A percentile compares a stretch with the other conserved stretches of the same genome.
phyloP scores from a whole-genome alignment of 2,888 invertebrate species.

The Chymomyza amoena region DNA sequence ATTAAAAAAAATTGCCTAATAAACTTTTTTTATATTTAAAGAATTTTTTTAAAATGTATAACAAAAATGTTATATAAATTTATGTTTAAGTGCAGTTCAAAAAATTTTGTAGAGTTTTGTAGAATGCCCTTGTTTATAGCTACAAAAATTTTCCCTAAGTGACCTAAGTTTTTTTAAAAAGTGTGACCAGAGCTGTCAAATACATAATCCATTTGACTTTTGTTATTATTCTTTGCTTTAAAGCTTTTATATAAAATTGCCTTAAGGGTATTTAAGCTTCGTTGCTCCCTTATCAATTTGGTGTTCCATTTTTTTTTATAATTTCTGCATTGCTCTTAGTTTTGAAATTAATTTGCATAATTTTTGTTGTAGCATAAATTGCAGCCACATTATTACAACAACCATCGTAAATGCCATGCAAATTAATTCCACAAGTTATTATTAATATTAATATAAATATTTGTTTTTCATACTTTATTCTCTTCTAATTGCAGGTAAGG shows the following conservation, averaged over 20 bases:
- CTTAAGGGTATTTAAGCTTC: background rate
- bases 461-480: background rate
- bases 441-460: background rate
- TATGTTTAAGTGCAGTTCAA: no score
- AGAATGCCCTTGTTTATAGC: no score
- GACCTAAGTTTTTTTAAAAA: no score
- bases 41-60: no score
- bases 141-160: no score
- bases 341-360: slow-evolving; percentile 52
- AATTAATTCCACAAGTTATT: background rate
- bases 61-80: no score
- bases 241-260: background rate
- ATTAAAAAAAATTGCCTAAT: no score
- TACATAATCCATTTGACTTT: no score
- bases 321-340: slow-evolving; percentile 10
- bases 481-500: slow-evolving; percentile 3
- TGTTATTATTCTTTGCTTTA: no score
- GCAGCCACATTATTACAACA: slow-evolving; percentile 11
- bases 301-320: background rate
- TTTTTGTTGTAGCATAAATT: slow-evolving; percentile 19
- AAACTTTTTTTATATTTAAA: no score
- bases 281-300: background rate
- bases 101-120: no score
- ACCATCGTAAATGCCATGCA: background rate
- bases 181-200: no score